Conservation (phyloP, 2,888 invertebrate species). For the Melieria picta region DNA sequence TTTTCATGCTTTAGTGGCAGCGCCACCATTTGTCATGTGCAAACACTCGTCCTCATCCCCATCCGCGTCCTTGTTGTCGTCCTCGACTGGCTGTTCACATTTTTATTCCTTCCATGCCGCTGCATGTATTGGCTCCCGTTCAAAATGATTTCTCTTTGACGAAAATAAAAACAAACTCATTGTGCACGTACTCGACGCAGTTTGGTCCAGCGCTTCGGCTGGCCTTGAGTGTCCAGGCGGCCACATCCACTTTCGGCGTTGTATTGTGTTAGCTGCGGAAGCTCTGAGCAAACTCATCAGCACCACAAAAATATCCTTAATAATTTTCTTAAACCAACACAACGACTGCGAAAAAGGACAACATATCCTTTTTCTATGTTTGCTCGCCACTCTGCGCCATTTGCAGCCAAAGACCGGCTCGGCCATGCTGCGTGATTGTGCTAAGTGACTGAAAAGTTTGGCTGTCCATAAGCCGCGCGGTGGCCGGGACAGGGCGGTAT, state of each 20-base stretch:
- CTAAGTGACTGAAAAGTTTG: conserved; percentile 16
- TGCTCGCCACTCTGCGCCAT: conserved; percentile 48
- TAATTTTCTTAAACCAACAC: conserved; percentile 61
- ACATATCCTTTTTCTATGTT: conserved; percentile 24
- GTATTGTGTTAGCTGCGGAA: background rate
- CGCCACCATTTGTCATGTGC: conserved; percentile 51
- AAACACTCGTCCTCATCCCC: conserved; percentile 43
- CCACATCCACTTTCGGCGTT: no score
- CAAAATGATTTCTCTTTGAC: background rate
- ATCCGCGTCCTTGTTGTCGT: background rate
- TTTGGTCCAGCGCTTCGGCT: background rate
- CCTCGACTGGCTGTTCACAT: conserved; percentile 53
- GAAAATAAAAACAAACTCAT: conserved; percentile 31
- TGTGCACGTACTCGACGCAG: conserved; percentile 36
- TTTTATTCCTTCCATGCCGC: conserved; percentile 37
- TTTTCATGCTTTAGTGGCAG: background rate
- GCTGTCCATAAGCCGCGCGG: background rate
- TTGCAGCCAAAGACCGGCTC: conserved; percentile 43
- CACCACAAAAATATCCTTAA: conserved; percentile 62
- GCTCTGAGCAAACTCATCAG: conserved; percentile 58
- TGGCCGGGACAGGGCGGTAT: background rate
- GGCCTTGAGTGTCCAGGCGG: no score
- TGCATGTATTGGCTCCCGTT: background rate
- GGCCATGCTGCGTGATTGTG: conserved; percentile 11
- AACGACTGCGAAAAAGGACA: conserved; percentile 12